These are phyloP conservation scores for Galeopterus variegatus DNA, from an alignment of 2,113 vertebrate species.

Conservation along the genomic window DNA sequence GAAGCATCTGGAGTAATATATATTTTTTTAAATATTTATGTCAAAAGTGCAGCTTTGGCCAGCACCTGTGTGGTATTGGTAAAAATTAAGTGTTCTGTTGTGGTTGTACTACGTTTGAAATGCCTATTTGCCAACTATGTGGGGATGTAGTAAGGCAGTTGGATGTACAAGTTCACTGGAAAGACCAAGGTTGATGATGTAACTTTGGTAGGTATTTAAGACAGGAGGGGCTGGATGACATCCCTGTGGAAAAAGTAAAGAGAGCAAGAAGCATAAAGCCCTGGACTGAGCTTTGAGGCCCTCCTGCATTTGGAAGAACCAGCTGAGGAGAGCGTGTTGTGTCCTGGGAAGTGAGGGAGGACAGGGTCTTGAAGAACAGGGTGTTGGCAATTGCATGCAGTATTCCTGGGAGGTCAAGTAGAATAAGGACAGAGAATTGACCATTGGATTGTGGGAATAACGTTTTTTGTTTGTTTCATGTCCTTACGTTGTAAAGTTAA, in stretches of 20 bases:
- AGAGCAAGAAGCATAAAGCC: not conserved
- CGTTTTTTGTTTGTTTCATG: not conserved
- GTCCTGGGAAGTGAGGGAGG: not conserved
- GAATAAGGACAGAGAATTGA: not conserved
- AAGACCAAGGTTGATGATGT: not conserved
- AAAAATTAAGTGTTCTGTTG: not conserved
- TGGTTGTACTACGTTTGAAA: not conserved
- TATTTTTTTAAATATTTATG: not conserved
- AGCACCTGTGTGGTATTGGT: not conserved
- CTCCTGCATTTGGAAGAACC: not conserved
- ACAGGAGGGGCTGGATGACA: not conserved
- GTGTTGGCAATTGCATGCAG: no score
- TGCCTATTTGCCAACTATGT: not conserved
- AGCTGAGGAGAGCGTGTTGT: not conserved
- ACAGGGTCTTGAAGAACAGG: not conserved
- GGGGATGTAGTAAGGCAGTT: not conserved
- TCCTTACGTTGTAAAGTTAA: not conserved
- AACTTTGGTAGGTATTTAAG: not conserved
- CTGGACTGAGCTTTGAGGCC: not conserved
- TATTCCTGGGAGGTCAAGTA: not conserved
- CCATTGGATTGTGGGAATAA: not conserved
- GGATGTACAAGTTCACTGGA: not conserved
- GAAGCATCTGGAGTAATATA: not conserved
- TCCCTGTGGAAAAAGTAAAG: not conserved
- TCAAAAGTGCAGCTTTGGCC: not conserved